Evolutionary conservation across 1,140 invertebrate species (phyloP), one percentile per base, ranked within the genome.

Genomic region (Calliopsis andreniformis): DNA sequence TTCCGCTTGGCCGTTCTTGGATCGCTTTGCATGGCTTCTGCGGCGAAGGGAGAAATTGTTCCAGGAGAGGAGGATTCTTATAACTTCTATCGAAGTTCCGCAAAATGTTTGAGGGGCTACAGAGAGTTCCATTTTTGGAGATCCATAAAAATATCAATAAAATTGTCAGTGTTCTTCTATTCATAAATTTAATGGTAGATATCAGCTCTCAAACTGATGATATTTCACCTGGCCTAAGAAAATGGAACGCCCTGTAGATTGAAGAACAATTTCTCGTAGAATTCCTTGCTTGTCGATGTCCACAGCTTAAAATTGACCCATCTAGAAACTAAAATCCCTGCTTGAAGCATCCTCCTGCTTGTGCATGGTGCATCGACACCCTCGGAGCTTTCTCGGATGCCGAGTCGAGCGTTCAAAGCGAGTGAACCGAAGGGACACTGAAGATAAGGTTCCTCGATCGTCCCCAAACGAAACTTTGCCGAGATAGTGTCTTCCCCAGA

Each of bases 281-380:
- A 39, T 25, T 10, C 35, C 35, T 5, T 5, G 35, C 10, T 39
- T 39, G 35, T 39, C 35, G 35, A 3, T 5, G 20, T 25, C 2
- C n/a, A 20, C 23, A 28, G 32, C 64, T 39, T 18, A 20, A 53
- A 25, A 39, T n/a, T 18, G 20, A 16, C 47, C 0, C 47, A n/a
- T 45, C 14, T 28, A n/a, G 16, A n/a, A 18, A 12, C 49, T 6
- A 49, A n/a, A n/a, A 43, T 4, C 8, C 59, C 20, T 45, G 56
- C 45, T 18, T 42, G 56, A 23, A 23, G 56, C 30, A 70, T 43
- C 43, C 28, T 1, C n/a, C 32, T 45, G 32, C 39, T 69, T 23
- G 23, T 66, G 61, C 70, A 73, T 58, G 71, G 25, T 67, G 71
- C 71, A 75, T 67, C 28, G 42, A 67, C 63, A 55, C 23, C 45